A percentile compares a stretch with the other conserved stretches of the same genome.
Conservation (phyloP, 2,113 vertebrate genomes). For the Sphyrna mokarran region DNA sequence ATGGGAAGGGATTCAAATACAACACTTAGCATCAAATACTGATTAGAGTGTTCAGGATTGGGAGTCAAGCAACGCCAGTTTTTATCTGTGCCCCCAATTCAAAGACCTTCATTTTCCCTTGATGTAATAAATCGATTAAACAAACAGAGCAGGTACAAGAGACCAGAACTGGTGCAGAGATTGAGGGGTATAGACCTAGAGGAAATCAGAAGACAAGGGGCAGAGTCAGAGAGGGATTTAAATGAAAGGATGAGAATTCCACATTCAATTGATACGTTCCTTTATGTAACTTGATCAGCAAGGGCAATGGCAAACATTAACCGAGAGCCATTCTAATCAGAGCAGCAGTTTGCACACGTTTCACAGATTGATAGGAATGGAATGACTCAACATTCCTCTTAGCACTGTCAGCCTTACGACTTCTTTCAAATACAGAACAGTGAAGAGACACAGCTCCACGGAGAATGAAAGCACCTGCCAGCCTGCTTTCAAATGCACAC, state of each 20-base stretch:
- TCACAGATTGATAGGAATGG: background rate
- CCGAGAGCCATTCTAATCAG: background rate
- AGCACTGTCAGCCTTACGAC: background rate
- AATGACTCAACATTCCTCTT: background rate
- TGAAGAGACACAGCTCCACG: background rate
- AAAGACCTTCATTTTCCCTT: background rate
- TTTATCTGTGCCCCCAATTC: background rate
- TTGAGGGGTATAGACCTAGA: background rate
- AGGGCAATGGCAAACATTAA: background rate
- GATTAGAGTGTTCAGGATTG: background rate
- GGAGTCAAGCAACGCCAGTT: background rate
- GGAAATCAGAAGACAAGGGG: background rate
- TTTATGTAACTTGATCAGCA: background rate
- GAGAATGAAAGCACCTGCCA: background rate
- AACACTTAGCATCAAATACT: background rate
- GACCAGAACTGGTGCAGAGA: background rate
- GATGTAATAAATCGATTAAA: background rate
- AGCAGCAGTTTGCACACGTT: background rate
- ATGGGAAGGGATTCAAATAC: background rate
- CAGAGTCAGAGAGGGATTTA: background rate
- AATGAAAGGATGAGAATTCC: background rate
- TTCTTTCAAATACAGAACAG: background rate
- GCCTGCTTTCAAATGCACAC: background rate
- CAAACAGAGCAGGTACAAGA: background rate
- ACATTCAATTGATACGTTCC: background rate